phyloP scores from a whole-genome alignment of 2,888 invertebrate species.

The Eulithis testata region DNA sequence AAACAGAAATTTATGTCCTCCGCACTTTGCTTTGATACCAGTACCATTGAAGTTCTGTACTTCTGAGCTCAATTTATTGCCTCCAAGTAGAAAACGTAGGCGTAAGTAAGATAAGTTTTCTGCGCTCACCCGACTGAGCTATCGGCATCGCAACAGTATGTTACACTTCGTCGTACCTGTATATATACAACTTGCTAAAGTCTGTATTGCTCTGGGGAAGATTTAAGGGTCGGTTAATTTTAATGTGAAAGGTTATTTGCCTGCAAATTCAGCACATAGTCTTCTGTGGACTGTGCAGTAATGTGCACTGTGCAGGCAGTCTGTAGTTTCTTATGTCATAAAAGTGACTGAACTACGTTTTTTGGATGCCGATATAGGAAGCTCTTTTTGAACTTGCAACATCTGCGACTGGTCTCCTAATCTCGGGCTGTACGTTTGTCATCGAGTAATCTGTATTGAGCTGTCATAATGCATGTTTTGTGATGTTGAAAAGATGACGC shows the following conservation, averaged over 20 bases:
- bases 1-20: background rate
- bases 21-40: background rate
- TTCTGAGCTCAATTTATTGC: conserved; percentile 45
- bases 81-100: conserved; percentile 62
- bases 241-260: too few relatives aligned
- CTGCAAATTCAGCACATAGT: conserved; percentile 2
- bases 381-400: conserved; percentile 5
- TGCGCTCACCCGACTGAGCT: conserved; percentile 41
- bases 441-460: conserved; percentile 23
- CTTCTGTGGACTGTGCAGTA: background rate
- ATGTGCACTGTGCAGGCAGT: conserved; percentile 1
- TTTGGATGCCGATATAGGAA: background rate
- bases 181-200: conserved; percentile 20
- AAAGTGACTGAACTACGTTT: background rate
- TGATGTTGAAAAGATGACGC: conserved; percentile 61
- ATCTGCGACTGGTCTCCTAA: conserved; percentile 10
- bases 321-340: background rate
- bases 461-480: conserved; percentile 41
- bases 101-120: conserved; percentile 60
- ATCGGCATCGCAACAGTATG: conserved; percentile 24
- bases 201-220: conserved; percentile 5
- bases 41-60: conserved; percentile 13
- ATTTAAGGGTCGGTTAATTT: conserved; percentile 11
- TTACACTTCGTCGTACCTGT: conserved; percentile 19
- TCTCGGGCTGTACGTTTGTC: conserved; percentile 17